A percentile compares a stretch with the other conserved stretches of the same genome.
Evolutionary conservation across 1,140 invertebrate genomes (phyloP).

Genomic region (Danaus plexippus): DNA sequence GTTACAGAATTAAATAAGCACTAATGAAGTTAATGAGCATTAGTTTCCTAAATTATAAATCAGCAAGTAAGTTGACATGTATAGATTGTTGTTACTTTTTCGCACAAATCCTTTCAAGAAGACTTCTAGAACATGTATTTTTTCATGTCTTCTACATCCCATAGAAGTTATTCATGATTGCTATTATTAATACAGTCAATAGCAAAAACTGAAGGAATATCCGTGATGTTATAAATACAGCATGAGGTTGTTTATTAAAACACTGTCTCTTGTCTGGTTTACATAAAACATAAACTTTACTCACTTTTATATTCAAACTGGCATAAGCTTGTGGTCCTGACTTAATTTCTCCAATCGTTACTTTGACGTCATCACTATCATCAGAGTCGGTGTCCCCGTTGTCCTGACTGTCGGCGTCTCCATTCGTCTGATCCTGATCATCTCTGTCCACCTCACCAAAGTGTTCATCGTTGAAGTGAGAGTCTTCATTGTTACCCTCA

Average conservation of each 20-base stretch:
- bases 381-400: slow-evolving; percentile 82
- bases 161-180: no score
- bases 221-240: no score
- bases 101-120: no score
- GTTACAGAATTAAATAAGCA: no score
- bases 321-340: slow-evolving; percentile 76
- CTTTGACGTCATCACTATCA: slow-evolving; percentile 87
- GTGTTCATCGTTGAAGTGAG: slow-evolving; percentile 67
- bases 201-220: no score
- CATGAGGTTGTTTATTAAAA: neutral
- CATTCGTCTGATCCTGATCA: slow-evolving; percentile 73
- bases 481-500: slow-evolving; percentile 65
- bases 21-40: no score
- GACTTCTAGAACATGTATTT: no score
- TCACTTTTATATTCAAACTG: slow-evolving; percentile 76
- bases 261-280: neutral
- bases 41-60: no score
- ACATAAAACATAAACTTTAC: slow-evolving; percentile 6
- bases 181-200: no score
- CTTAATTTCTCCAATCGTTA: slow-evolving; percentile 89
- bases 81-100: no score
- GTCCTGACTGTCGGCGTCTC: slow-evolving; percentile 73
- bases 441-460: slow-evolving; percentile 69
- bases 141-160: no score
- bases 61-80: no score